Base-by-base conservation (phyloP, 1,140 invertebrate genomes). In the Radopholus similis region DNA sequence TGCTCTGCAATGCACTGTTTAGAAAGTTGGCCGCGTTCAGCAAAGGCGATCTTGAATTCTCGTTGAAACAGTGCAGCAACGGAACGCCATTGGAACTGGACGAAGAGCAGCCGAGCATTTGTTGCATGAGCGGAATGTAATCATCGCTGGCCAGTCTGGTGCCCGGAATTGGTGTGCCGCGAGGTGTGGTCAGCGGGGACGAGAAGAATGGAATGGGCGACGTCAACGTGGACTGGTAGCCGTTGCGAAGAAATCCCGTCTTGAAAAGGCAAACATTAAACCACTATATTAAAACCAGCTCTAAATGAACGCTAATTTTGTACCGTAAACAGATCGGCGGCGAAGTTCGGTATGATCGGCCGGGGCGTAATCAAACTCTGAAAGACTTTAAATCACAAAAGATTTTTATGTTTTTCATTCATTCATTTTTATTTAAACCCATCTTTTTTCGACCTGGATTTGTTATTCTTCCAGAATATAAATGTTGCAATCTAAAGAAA, bases 121-220 rank as follows among this genome's bases (percentile, higher is more conserved):
- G 55, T 38, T 68, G 66, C 63, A 68, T 54, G 13, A 68, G 28
- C 0, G 66, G 66, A 18, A 34, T 18, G 40, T 68, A 68, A 21
- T 68, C 66, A 15, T 68, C 18, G 42, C 11, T 49, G 11, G 32
- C 13, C 2, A 30, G 59, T 28, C 64, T 34, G n/a, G 32, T 49
- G 23, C 55, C 64, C 2, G 66, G 66, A 49, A 68, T 68, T 38
- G 66, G 66, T 15, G 66, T 68, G 28, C 66, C 66, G 15, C 66
- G 35, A 37, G 66, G 66, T 21, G 66, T 68, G 28, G 66, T 68
- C 47, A 71, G 28, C 8, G 70, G 57, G 47, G 71, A 58, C 6
- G 54, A 40, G 44, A 71, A 59, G 42, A 72, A 72, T 4, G 71
- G 71, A 9, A 72, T 70, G 21, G 71, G 71, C 21, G 71, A 72